Conservation (phyloP, 1,140 invertebrate genomes). For the Lysiphlebus fabarum region DNA sequence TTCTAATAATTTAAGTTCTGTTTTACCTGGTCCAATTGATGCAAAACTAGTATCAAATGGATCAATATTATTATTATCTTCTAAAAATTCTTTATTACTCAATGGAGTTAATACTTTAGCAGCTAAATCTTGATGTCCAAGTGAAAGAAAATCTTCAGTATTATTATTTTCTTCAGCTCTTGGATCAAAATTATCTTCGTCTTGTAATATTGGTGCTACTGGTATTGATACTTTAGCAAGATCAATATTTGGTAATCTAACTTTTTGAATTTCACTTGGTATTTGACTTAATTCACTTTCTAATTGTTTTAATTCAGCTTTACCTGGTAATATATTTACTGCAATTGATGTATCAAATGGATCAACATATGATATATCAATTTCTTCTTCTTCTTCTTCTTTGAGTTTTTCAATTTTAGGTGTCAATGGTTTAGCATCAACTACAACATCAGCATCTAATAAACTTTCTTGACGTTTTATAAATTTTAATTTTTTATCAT, state of each 20-base stretch:
- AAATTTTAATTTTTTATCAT: slow-evolving; percentile 15
- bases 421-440: slow-evolving; percentile 63
- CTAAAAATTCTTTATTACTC: slow-evolving; percentile 32
- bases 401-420: slow-evolving; percentile 55
- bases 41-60: slow-evolving; percentile 68
- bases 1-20: slow-evolving; percentile 62
- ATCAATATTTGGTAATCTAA: slow-evolving; percentile 34
- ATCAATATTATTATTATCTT: slow-evolving; percentile 58
- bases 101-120: slow-evolving; percentile 53
- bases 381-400: slow-evolving; percentile 38
- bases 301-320: slow-evolving; percentile 71
- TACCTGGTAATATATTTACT: slow-evolving; percentile 69
- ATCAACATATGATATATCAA: slow-evolving; percentile 56
- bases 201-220: slow-evolving; percentile 23
- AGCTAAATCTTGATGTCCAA: slow-evolving; percentile 36
- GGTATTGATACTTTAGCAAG: slow-evolving; percentile 22
- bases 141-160: slow-evolving; percentile 39
- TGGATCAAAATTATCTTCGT: slow-evolving; percentile 47
- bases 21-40: slow-evolving; percentile 58
- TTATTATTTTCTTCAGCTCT: slow-evolving; percentile 37
- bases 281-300: slow-evolving; percentile 67
- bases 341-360: slow-evolving; percentile 81
- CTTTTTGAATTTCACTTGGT: slow-evolving; percentile 28
- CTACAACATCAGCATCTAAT: slow-evolving; percentile 61
- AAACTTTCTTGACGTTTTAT: slow-evolving; percentile 45